A percentile compares a stretch with the other conserved stretches of the same genome.
These are phyloP conservation scores for Distichodus sexfasciatus DNA, from an alignment of 2,797 vertebrate genomes.

Conservation along the genomic window DNA sequence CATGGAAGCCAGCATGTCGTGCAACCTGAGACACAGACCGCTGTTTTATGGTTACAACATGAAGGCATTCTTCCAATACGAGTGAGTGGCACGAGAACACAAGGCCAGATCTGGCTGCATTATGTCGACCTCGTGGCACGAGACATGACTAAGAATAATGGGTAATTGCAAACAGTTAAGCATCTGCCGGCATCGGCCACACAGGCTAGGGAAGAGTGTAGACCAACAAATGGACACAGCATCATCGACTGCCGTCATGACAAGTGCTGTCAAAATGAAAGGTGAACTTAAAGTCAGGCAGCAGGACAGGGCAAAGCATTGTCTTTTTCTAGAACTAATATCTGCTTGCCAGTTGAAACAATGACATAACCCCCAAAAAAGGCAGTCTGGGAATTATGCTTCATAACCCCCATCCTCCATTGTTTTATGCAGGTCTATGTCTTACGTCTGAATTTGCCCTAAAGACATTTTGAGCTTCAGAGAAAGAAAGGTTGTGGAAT, in stretches of 20 bases:
- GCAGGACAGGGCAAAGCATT: conserved; percentile 13
- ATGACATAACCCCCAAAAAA: conserved; percentile 44
- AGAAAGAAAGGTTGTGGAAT: neutral
- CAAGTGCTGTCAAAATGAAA: conserved; percentile 36
- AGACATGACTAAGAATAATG: conserved; percentile 30
- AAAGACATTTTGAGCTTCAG: conserved; percentile 7
- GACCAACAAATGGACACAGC: neutral
- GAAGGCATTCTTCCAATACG: conserved; percentile 46
- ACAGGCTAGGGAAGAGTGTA: conserved; percentile 8
- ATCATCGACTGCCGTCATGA: conserved; percentile 3
- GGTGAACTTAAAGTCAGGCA: conserved; percentile 8
- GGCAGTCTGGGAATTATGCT: conserved; percentile 22
- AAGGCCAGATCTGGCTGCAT: conserved; percentile 44
- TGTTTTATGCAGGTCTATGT: conserved; percentile 1
- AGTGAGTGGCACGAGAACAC: conserved; percentile 35
- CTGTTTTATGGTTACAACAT: conserved; percentile 55
- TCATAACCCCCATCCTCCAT: neutral
- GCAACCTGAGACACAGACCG: conserved; percentile 51
- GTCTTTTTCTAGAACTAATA: conserved; percentile 42
- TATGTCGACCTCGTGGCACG: conserved; percentile 24
- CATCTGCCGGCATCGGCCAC: conserved; percentile 18
- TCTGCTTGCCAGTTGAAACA: conserved; percentile 48
- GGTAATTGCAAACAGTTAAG: conserved; percentile 43
- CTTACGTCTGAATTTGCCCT: conserved; percentile 15
- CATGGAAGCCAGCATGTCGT: conserved; percentile 20